A percentile compares a stretch with the other conserved stretches of the same genome.
Conservation (phyloP, 2,797 vertebrate genomes). For the Micropoecilia bifurca region DNA sequence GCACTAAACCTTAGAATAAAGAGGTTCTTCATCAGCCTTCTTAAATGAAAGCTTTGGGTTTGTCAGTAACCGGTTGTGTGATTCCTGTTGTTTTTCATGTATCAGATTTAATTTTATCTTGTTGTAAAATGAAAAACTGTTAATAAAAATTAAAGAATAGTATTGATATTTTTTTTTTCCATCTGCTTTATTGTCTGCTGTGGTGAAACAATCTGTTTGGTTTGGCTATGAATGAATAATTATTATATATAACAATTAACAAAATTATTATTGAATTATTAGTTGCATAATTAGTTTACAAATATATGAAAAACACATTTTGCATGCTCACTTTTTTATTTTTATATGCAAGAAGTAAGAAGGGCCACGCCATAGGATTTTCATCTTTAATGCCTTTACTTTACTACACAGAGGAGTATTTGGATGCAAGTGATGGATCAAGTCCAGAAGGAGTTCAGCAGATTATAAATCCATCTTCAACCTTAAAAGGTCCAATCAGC, state of each 20-base stretch:
- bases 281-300: too few species aligned
- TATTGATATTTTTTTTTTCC: not conserved
- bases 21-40: not conserved
- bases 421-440: not conserved
- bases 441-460: too few species aligned
- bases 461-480: not conserved
- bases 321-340: too few species aligned
- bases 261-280: not conserved
- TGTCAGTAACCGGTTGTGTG: slow-evolving; percentile 12
- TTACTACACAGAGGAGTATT: not conserved
- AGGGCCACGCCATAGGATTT: not conserved
- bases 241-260: not conserved
- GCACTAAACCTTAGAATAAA: not conserved
- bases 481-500: not conserved
- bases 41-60: not conserved
- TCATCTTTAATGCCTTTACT: not conserved
- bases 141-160: slow-evolving; percentile 23
- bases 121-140: slow-evolving; percentile 21
- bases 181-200: not conserved
- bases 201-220: not conserved
- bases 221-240: not conserved
- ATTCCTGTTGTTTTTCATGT: slow-evolving; percentile 21
- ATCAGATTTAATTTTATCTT: slow-evolving; percentile 1
- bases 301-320: too few species aligned
- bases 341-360: too few species aligned